These are phyloP conservation scores for Montifringilla adamsi DNA, from an alignment of 2,113 vertebrate genomes.

Conservation along the genomic window DNA sequence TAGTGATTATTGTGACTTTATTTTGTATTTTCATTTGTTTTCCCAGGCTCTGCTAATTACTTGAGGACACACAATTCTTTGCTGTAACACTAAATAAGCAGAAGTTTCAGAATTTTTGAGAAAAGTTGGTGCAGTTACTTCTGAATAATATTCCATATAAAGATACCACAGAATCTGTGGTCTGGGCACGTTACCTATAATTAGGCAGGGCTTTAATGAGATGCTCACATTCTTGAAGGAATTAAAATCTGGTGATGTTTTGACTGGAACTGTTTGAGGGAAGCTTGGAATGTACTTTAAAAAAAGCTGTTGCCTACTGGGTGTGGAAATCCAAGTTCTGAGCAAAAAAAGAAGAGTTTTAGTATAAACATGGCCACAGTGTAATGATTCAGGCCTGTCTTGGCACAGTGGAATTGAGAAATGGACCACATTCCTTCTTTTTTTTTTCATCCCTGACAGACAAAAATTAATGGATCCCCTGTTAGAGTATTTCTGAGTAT, in stretches of 20 bases:
- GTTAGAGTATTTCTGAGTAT: background rate
- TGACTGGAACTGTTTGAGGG: constrained; percentile 53
- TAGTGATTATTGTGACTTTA: background rate
- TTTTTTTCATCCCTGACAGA: background rate
- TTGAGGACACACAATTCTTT: background rate
- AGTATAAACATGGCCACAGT: constrained; percentile 53
- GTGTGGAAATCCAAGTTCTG: constrained; percentile 52
- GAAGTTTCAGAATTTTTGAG: background rate
- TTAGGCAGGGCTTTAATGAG: constrained; percentile 55
- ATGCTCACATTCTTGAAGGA: constrained; percentile 36
- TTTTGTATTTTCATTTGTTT: background rate
- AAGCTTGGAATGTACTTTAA: constrained; percentile 53
- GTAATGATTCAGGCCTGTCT: constrained; percentile 18
- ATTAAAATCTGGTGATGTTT: constrained; percentile 63
- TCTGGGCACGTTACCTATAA: constrained; percentile 52
- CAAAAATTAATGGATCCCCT: background rate
- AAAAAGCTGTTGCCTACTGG: constrained; percentile 34
- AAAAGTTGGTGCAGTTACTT: background rate
- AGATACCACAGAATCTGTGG: background rate
- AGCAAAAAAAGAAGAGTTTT: background rate
- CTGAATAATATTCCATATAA: background rate
- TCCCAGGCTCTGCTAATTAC: background rate
- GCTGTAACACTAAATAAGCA: background rate
- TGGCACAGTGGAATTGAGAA: background rate
- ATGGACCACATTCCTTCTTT: background rate